Percentiles rank a stretch among this genome's conserved stretches.
Evolutionary conservation across 2,797 vertebrate species (phyloP).

Genomic region (Toxotes lorentzi): DNA sequence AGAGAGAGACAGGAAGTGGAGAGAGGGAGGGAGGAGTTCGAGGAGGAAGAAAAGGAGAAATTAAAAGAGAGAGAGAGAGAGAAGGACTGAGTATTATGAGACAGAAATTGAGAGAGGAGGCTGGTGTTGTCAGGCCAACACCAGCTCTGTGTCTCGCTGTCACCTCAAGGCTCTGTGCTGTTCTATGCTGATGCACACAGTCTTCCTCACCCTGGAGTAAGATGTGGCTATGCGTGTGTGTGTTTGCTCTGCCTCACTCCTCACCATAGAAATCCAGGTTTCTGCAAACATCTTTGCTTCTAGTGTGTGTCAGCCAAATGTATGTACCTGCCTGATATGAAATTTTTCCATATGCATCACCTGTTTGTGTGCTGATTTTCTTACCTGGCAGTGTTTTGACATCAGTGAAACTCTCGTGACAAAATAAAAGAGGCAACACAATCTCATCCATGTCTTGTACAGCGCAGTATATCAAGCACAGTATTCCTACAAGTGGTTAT

Average conservation of each 20-base stretch:
- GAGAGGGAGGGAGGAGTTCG: conserved; percentile 6
- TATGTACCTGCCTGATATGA: conserved; percentile 2
- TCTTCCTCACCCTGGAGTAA: conserved; percentile 55
- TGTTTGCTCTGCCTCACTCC: conserved; percentile 5
- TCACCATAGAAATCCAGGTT: conserved; percentile 8
- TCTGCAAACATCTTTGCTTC: conserved; percentile 18
- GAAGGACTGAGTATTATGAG: conserved; percentile 13
- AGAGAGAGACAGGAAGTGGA: conserved; percentile 1
- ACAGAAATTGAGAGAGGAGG: conserved; percentile 21
- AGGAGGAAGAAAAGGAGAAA: conserved; percentile 30
- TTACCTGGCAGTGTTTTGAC: neutral
- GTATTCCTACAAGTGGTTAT: conserved; percentile 28
- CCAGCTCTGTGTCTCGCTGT: conserved; percentile 60
- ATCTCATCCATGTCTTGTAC: neutral
- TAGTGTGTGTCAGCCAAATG: conserved; percentile 1
- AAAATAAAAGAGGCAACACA: neutral
- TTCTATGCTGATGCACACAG: conserved; percentile 61
- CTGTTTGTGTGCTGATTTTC: neutral
- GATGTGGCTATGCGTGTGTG: neutral
- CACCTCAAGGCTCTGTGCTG: conserved; percentile 63
- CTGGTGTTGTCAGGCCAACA: conserved; percentile 71
- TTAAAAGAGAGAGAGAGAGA: conserved; percentile 27
- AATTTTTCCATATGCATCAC: conserved; percentile 1
- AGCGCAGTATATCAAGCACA: neutral
- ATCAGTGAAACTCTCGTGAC: neutral